Percentiles rank a stretch among this genome's conserved stretches.
phyloP scores from a whole-genome alignment of 2,797 vertebrate genomes.

The Eurystomus glaucurus region DNA sequence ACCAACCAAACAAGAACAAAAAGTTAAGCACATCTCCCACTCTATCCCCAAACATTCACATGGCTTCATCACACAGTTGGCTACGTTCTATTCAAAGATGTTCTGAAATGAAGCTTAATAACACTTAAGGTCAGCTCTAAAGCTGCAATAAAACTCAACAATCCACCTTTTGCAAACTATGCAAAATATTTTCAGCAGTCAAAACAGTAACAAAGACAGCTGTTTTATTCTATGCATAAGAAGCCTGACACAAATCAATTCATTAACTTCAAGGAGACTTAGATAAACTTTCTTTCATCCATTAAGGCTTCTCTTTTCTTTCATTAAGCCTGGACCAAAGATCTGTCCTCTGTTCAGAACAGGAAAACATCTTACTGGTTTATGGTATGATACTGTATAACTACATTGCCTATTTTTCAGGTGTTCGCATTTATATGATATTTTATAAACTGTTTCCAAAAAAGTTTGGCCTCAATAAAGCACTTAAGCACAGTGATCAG shows the following conservation, averaged over 20 bases:
- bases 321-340: not conserved
- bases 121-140: constrained; percentile 2
- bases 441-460: not conserved
- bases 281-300: not conserved
- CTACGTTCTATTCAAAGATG: not conserved
- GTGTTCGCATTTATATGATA: not conserved
- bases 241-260: not conserved
- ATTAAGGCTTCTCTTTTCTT: not conserved
- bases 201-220: not conserved
- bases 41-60: not conserved
- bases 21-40: not conserved
- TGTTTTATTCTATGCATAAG: not conserved
- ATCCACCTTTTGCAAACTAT: not conserved
- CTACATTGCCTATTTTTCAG: not conserved
- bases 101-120: constrained; percentile 26
- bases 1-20: not conserved
- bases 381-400: not conserved
- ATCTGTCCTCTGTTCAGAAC: not conserved
- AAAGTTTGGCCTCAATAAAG: not conserved
- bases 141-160: not conserved
- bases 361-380: not conserved
- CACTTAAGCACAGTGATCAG: not conserved
- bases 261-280: not conserved
- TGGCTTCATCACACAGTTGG: not conserved
- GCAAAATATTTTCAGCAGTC: constrained; percentile 6